A percentile compares a stretch with the other conserved stretches of the same genome.
phyloP scores from a whole-genome alignment of 1,140 invertebrate species.

The Phortica variegata region DNA sequence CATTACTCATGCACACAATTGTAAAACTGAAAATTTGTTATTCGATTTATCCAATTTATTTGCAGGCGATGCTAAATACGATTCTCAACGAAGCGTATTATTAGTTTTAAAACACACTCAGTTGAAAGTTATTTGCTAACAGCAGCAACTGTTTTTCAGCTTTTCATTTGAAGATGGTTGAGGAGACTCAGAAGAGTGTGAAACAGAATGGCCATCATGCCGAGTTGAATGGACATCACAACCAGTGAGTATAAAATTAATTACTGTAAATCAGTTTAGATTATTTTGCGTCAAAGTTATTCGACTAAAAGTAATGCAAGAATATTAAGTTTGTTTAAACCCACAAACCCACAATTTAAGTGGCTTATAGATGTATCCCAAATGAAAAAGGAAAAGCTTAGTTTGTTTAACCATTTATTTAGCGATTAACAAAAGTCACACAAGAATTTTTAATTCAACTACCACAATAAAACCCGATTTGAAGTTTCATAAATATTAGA shows the following conservation, averaged over 20 bases:
- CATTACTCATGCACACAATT: too few relatives aligned
- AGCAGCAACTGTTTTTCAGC: not conserved
- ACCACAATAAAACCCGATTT: too few relatives aligned
- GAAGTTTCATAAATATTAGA: too few relatives aligned
- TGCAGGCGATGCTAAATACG: constrained; percentile 14
- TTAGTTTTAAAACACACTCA: constrained; percentile 1
- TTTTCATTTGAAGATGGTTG: constrained; percentile 29
- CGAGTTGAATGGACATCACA: constrained; percentile 25
- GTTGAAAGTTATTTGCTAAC: not conserved
- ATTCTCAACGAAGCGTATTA: not conserved
- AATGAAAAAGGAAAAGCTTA: not conserved
- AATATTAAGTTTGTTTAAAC: not conserved
- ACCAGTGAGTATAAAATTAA: constrained; percentile 31
- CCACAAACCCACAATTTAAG: not conserved
- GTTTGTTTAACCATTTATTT: not conserved
- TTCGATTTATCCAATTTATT: constrained; percentile 12
- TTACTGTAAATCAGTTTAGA: constrained; percentile 15
- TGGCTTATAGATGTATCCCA: not conserved
- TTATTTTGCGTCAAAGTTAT: constrained; percentile 1
- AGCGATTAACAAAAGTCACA: not conserved
- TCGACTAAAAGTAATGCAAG: not conserved
- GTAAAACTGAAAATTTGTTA: too few relatives aligned
- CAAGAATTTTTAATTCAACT: too few relatives aligned
- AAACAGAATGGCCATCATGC: constrained; percentile 40
- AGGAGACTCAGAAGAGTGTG: constrained; percentile 35